Base-by-base conservation (phyloP, 2,113 vertebrate species). In the Syngnathus floridae region DNA sequence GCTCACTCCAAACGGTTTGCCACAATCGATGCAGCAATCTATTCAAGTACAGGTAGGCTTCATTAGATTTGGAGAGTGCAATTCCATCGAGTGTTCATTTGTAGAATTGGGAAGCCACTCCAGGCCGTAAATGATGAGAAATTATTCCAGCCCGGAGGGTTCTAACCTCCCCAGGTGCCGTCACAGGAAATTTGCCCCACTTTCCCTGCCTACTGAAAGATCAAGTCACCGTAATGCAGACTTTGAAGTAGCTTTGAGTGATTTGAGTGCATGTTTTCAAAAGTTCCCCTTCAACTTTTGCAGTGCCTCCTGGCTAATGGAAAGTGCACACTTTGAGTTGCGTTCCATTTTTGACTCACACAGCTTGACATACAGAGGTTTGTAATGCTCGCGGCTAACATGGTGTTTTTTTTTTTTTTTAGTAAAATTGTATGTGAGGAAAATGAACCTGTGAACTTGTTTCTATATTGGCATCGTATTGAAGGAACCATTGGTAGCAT, bases 11-110 rank as follows among this genome's bases (percentile, higher is more conserved):
- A 65, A 71, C 45, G 10, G 65, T 78, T 75, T 67, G 79, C 73
- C 63, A 69, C 64, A 86, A 83, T 89, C 71, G 64, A 86, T 85
- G 82, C 79, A 62, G 74, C 86, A 78, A 87, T 86, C 82, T 78
- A 69, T 72, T 88, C 69, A 75, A 86, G 84, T 81, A 80, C 72
- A 71, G 73, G 73, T 74, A 73, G 69, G 71, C 73, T 78, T 81
- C 78, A 82, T 81, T 78, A 81, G 67, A 70, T 54, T 37, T 74
- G 73, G 88, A 83, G 83, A 81, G 67, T 49, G 73, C 69, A 79
- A 71, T 87, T 84, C 69, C 76, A 78, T 85, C 81, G 85, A 86
- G 83, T 85, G 72, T 81, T 86, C 81, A 82, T 84, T 79, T 82
- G 69, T 66, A 70, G 72, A 79, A 75, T 75, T 68, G 75, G 74